Base-by-base conservation (phyloP, 2,888 invertebrate species). In the Napeogenes inachia region DNA sequence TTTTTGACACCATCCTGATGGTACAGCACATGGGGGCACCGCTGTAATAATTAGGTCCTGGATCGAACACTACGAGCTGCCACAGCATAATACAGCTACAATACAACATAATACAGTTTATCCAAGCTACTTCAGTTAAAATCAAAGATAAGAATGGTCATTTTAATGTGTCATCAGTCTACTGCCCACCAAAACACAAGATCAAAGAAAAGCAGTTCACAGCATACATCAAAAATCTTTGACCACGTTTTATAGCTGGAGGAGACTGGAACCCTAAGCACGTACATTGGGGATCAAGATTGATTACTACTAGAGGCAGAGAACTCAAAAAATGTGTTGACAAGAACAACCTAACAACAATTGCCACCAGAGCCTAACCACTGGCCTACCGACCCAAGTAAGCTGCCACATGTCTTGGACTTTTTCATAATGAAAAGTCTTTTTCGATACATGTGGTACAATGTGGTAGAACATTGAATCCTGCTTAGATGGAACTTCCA, bases 331-430 rank as follows among this genome's bases (percentile, higher is more conserved):
- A 21, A 21, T 21, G 21, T 21, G 21, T 21, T 21, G 21, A 21
- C 21, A 21, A 21, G 21, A 21, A 21, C 21, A 21, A 21, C 21
- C 21, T 21, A 21, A 21, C 21, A 21, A 21, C 21, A 21, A 21
- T 21, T 21, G 21, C 21, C 21, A 21, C 21, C 21, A 21, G 21
- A 21, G 1, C 21, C 21, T 21, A 21, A 0, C 21, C 21, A 21
- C 21, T 21, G 21, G 21, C 21, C 21, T 21, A 21, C 21, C 21
- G 21, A 21, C 21, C 21, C 21, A 50, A 38, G 58, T 2, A 70
- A 64, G 57, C 55, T 61, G 2, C 71, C 69, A 4, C 71, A 72
- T 42, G 32, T 70, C 2, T 13, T 71, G 1, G 70, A 73, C 47
- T 73, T 73, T 50, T 71, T 64, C 45, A 60, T 71, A 1, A 56